Evolutionary conservation across 2,113 vertebrate genomes (phyloP).

Genomic region (Toxotes chatareus): DNA sequence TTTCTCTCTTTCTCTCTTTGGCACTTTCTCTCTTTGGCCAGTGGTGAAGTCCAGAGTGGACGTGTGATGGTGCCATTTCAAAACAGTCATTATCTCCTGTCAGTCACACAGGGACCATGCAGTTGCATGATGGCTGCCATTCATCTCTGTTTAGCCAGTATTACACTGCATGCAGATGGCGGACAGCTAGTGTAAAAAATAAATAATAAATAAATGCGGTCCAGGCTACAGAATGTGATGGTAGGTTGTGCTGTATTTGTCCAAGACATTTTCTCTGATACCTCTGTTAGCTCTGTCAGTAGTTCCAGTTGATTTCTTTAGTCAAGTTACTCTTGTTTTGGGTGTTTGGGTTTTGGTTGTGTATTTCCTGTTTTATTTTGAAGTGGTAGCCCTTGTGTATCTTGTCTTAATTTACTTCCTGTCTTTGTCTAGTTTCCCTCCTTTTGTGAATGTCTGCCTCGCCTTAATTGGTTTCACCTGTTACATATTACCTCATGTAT

Average conservation of each 20-base stretch:
- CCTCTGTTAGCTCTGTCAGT: too few species aligned
- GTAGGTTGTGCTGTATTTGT: background rate
- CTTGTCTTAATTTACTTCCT: too few species aligned
- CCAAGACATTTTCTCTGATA: background rate
- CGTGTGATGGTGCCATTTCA: background rate
- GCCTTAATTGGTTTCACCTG: too few species aligned
- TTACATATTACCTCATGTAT: too few species aligned
- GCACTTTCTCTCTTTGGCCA: background rate
- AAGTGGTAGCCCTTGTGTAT: too few species aligned
- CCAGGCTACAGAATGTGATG: background rate
- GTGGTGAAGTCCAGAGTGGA: conserved; percentile 4
- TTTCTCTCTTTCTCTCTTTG: background rate
- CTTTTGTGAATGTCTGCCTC: too few species aligned
- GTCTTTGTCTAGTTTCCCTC: too few species aligned
- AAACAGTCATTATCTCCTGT: conserved; percentile 2
- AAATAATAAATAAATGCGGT: background rate
- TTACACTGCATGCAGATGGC: background rate
- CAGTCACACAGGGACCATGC: background rate
- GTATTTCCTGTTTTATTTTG: too few species aligned
- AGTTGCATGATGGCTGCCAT: background rate
- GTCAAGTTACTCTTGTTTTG: too few species aligned
- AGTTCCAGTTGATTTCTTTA: too few species aligned
- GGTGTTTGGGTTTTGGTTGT: too few species aligned
- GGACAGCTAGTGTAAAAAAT: background rate
- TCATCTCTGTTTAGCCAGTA: background rate